phyloP scores from a whole-genome alignment of 2,797 vertebrate genomes.

The Allobates femoralis region DNA sequence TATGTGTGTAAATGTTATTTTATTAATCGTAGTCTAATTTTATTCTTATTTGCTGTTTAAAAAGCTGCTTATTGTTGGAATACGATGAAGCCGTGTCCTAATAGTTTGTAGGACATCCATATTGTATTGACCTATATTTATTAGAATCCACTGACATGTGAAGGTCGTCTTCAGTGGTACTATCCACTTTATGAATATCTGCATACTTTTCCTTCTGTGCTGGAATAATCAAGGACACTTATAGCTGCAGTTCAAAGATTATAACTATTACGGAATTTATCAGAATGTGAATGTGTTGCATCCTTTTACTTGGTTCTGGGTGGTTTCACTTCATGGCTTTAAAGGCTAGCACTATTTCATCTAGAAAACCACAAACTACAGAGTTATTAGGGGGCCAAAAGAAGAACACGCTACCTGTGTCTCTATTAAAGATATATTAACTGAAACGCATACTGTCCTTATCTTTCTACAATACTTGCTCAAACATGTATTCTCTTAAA shows the following conservation, averaged over 20 bases:
- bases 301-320: neutral
- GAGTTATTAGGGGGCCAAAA: no score
- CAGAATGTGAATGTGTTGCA: neutral
- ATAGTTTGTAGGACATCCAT: neutral
- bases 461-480: no score
- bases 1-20: neutral
- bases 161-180: neutral
- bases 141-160: neutral
- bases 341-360: neutral
- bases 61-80: neutral
- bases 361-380: neutral
- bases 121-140: neutral
- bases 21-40: neutral
- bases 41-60: neutral
- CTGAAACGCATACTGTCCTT: no score
- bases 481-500: no score
- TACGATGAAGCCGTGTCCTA: neutral
- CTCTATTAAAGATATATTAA: no score
- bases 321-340: neutral
- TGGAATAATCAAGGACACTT: slow-evolving; percentile 10
- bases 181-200: neutral
- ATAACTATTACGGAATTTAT: neutral
- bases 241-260: neutral
- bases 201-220: neutral
- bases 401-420: no score